phyloP scores from a whole-genome alignment of 2,888 invertebrate genomes.

The Sipha maydis region DNA sequence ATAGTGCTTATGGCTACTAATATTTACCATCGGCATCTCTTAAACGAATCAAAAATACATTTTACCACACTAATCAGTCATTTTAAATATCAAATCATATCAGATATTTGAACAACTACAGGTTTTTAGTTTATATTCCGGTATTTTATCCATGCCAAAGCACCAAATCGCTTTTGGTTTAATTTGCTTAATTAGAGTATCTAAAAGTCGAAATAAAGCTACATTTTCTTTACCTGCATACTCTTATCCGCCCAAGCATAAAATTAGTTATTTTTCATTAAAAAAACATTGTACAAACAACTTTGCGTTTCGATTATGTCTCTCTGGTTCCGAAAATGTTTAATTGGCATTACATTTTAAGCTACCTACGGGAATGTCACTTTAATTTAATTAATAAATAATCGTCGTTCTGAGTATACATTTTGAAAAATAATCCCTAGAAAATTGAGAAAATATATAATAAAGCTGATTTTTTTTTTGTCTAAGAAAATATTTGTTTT shows the following conservation, averaged over 20 bases:
- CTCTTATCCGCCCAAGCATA: slow-evolving; percentile 7
- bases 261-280: slow-evolving; percentile 5
- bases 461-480: background rate
- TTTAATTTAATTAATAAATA: background rate
- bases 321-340: background rate
- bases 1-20: background rate
- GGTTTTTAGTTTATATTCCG: background rate
- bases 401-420: background rate
- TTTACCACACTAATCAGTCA: too few relatives aligned
- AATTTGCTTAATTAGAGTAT: slow-evolving; percentile 4
- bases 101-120: too few relatives aligned
- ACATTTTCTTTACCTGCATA: slow-evolving; percentile 12
- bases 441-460: background rate
- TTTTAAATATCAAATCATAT: too few relatives aligned
- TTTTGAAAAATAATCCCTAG: background rate
- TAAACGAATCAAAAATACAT: too few relatives aligned
- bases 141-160: background rate
- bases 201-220: slow-evolving; percentile 11
- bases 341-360: background rate
- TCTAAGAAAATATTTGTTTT: background rate
- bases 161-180: slow-evolving; percentile 1
- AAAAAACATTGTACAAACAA: slow-evolving; percentile 6
- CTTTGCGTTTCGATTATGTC: background rate
- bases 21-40: background rate
- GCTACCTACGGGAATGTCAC: background rate